A percentile compares a stretch with the other conserved stretches of the same genome.
phyloP scores from a whole-genome alignment of 2,797 vertebrate genomes.

The Syndactyla subalaris region DNA sequence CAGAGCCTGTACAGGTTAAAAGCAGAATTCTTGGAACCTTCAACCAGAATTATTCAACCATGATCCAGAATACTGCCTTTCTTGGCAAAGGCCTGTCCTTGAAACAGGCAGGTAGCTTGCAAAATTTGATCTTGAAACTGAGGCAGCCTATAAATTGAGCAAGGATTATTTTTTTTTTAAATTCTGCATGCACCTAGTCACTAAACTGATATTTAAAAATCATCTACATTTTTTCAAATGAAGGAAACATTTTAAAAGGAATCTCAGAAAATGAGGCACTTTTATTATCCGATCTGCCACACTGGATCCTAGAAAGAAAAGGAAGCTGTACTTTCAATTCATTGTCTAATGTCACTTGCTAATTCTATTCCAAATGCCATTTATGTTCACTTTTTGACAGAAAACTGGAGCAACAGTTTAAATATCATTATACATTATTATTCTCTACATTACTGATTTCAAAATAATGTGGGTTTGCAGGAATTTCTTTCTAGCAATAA shows the following conservation, averaged over 20 bases:
- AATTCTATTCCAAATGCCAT: neutral
- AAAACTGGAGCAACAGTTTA: neutral
- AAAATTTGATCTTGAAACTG: neutral
- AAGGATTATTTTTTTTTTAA: neutral
- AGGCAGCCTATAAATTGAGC: neutral
- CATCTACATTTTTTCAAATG: neutral
- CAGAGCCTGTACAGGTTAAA: neutral
- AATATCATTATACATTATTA: neutral
- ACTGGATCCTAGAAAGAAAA: neutral
- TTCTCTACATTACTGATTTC: neutral
- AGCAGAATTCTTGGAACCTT: neutral
- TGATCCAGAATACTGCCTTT: neutral
- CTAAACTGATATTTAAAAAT: neutral
- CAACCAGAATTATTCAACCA: neutral
- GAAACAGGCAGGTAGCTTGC: neutral
- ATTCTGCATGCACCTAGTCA: neutral
- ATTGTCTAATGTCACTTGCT: neutral
- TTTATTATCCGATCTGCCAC: neutral
- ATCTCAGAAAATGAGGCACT: neutral
- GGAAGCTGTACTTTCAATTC: neutral
- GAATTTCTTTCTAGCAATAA: slow-evolving; percentile 13
- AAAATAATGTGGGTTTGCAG: neutral
- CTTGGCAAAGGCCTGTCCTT: neutral
- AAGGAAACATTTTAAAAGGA: neutral
- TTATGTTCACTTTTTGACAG: neutral